Evolutionary conservation across 2,113 vertebrate genomes (phyloP), one percentile per base, ranked within the genome.

Genomic region (Henicopernis longicauda): DNA sequence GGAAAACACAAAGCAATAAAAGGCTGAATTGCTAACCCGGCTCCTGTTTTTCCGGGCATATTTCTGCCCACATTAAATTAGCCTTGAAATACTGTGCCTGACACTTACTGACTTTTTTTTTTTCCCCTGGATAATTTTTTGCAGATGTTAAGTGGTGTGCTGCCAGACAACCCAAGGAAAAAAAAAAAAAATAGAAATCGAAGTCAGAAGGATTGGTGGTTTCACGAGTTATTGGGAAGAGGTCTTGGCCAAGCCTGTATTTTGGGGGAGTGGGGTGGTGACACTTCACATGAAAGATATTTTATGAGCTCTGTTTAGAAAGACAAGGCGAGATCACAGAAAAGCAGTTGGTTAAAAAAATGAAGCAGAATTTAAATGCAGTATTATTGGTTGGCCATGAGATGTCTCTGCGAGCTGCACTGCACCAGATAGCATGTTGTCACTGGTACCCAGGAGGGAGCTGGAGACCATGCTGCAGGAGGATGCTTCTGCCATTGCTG

Each of bases 121-220:
- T 26, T 2, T 1, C 2, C 3, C 27, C 50, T 1, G 14, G n/a
- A 23, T 58, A 57, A 59, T n/a, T 59, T 67, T 82, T 85, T 69
- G 34, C 61, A 73, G 85, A 57, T 82, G 44, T 32, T 42, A 54
- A 58, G 65, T 4, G 5, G 13, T 52, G 13, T 16, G 52, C 11
- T 66, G 58, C 49, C 90, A 92, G 66, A 66, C 9, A 47, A 74
- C 20, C 62, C 74, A 34, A 45, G 47, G 55, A 17, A 29, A 11
- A 11, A 47, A 38, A 16, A 7, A 29, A 38, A 16, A 22, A 40
- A 34, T 14, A 6, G 25, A 44, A 10, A 22, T 2, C 1, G 0
- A 47, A 27, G 21, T 13, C n/a, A 21, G 26, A 57, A 73, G 47
- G 47, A 9, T 5, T 3, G 32, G 23, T 14, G 11, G 10, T n/a